Evolutionary conservation across 30 jellyfish, hydroid and myxozoan genomes (phyloP).

Genomic region (Hydractinia echinata): DNA sequence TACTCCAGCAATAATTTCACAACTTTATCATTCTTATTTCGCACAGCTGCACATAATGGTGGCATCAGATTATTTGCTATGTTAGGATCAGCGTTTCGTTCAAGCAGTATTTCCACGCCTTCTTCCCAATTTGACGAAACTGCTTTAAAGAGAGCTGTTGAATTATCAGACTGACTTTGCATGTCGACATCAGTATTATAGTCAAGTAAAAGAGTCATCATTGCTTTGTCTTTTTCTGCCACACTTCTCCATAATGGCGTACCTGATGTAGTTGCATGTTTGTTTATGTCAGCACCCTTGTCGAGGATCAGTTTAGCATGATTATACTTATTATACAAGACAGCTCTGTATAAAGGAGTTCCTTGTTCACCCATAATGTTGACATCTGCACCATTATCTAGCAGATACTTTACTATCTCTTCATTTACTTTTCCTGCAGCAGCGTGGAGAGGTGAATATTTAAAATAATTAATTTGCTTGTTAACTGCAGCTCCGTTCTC

Average conservation of each 20-base stretch:
- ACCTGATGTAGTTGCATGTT: background rate
- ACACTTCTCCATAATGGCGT: conserved; percentile 4
- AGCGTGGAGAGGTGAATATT: background rate
- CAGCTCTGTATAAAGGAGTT: conserved; percentile 11
- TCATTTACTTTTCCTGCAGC: background rate
- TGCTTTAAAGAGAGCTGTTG: background rate
- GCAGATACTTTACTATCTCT: conserved; percentile 13
- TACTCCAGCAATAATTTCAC: background rate
- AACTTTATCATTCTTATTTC: background rate
- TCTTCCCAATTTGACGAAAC: background rate
- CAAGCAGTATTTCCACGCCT: background rate
- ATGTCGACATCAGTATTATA: conserved; percentile 9
- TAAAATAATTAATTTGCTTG: background rate
- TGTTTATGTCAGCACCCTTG: conserved; percentile 16
- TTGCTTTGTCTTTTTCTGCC: background rate
- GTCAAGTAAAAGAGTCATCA: background rate
- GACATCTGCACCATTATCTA: background rate
- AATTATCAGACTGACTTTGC: background rate
- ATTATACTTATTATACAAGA: background rate
- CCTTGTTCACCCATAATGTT: conserved; percentile 15
- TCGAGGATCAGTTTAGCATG: background rate
- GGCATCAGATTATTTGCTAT: background rate
- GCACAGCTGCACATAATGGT: conserved; percentile 18
- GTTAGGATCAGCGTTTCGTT: conserved; percentile 1
- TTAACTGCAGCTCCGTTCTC: conserved; percentile 4